phyloP scores from a whole-genome alignment of 2,797 vertebrate species.

The Carapus acus region DNA sequence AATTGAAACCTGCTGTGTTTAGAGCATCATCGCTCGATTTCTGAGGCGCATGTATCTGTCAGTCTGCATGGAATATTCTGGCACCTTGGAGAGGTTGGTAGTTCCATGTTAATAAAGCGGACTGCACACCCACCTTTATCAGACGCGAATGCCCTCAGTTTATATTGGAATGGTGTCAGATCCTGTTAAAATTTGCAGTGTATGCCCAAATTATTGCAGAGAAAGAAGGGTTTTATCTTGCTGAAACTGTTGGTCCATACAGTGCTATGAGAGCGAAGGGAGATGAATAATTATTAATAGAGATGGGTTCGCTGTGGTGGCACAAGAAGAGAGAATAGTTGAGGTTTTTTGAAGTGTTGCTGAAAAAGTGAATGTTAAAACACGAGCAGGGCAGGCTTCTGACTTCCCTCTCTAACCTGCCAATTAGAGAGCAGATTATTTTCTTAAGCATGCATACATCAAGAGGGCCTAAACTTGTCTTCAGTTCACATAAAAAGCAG shows the following conservation, averaged over 20 bases:
- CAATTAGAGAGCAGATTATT: neutral
- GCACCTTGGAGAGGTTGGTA: too few relatives aligned
- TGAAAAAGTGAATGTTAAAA: constrained; percentile 5
- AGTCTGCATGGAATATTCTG: constrained; percentile 24
- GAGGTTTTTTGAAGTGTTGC: too few relatives aligned
- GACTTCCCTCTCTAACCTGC: constrained; percentile 13
- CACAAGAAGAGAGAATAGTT: too few relatives aligned
- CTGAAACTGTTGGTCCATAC: constrained; percentile 16
- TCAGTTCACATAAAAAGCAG: too few relatives aligned
- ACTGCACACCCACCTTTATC: constrained; percentile 10
- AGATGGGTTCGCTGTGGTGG: neutral
- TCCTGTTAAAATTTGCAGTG: constrained; percentile 15
- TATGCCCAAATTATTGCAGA: constrained; percentile 14
- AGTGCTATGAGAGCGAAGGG: too few relatives aligned
- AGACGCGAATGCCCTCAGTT: constrained; percentile 7
- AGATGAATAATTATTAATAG: too few relatives aligned
- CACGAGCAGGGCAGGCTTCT: constrained; percentile 17
- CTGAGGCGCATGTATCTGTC: constrained; percentile 24
- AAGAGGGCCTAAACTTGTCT: too few relatives aligned
- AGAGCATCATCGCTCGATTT: constrained; percentile 4
- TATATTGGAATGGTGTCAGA: constrained; percentile 15
- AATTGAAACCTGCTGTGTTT: constrained; percentile 4
- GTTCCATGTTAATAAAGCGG: too few relatives aligned
- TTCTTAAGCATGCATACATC: too few relatives aligned
- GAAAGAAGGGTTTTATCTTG: constrained; percentile 8